Evolutionary conservation across 2,797 vertebrate genomes (phyloP).

Genomic region (Pseudomugil gertrudae): DNA sequence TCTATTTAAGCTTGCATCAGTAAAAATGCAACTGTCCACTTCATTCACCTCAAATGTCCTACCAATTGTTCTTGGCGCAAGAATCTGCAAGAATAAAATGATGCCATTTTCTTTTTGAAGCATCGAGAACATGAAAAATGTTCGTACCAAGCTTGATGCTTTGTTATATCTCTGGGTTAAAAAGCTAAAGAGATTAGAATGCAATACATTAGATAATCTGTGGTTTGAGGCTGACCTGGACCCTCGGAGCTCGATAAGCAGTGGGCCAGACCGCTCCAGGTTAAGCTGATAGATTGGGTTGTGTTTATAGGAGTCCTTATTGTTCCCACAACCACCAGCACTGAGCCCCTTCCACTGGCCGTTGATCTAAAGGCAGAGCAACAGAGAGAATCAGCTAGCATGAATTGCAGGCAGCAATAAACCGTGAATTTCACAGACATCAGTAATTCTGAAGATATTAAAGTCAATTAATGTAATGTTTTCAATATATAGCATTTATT

Average conservation of each 20-base stretch:
- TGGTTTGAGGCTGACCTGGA: conserved; percentile 85
- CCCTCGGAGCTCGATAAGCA: conserved; percentile 92
- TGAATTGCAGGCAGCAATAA: not conserved
- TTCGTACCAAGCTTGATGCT: no score
- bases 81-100: no score
- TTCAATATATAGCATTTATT: not conserved
- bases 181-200: no score
- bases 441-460: not conserved
- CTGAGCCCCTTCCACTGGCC: conserved; percentile 94
- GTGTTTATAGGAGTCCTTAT: conserved; percentile 92
- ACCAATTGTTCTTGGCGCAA: no score
- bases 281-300: conserved; percentile 96
- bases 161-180: no score
- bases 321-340: conserved; percentile 96
- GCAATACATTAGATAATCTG: not conserved
- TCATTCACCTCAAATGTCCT: no score
- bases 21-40: no score
- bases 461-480: not conserved
- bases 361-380: conserved; percentile 83
- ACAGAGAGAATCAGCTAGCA: not conserved
- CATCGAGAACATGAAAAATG: no score
- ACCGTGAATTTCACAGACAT: not conserved
- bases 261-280: conserved; percentile 89
- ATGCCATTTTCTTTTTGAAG: no score
- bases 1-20: no score